Base-by-base conservation (phyloP, 1,140 invertebrate species). In the Cataglyphis hispanica region DNA sequence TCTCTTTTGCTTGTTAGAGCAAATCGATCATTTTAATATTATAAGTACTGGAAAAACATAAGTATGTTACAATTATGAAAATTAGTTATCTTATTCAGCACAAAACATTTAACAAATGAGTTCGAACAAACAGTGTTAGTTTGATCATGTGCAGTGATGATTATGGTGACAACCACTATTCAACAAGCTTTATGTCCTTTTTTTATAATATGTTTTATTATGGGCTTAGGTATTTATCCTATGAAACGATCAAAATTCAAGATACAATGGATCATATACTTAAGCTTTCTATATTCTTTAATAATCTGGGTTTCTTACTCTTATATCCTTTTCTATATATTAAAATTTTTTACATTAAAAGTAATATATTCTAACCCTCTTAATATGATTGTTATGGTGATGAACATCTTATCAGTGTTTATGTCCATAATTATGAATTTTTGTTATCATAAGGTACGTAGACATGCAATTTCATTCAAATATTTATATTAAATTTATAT, bases 401-500 rank as follows among this genome's bases (percentile, higher is more conserved):
- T 19, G 25, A 76, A 60, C 13, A 31, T 25, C 6, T 25, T 16
- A 19, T 22, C 25, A 2, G 4, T 13, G 13, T 13, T 37, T 40
- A 43, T 8, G 13, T 53, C n/a, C 25, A 10, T 11, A 16, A 37
- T 76, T 5, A 25, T 25, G 13, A 53, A 16, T 31, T 50, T 70
- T 2, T 70, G n/a, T 70, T 43, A 70, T 70, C 40, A 70, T 10
- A 50, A 70, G 67, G 67, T 70, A 69, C 25, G 22, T 25, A 43
- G 2, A 19, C 16, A n/a, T 50, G 11, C 8, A 46, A 46, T 46
- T 0, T 16, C 13, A 46, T 13, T 69, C 1, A 1, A 43, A 25
- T 46, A 69, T 27, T 10, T 11, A 50, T 67, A 22, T n/a, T 13
- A 25, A 25, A 10, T 46, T 46, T 46, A 46, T 46, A 16, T 31